Conservation (phyloP, 2,888 invertebrate genomes). For the Cerastis rubricosa region DNA sequence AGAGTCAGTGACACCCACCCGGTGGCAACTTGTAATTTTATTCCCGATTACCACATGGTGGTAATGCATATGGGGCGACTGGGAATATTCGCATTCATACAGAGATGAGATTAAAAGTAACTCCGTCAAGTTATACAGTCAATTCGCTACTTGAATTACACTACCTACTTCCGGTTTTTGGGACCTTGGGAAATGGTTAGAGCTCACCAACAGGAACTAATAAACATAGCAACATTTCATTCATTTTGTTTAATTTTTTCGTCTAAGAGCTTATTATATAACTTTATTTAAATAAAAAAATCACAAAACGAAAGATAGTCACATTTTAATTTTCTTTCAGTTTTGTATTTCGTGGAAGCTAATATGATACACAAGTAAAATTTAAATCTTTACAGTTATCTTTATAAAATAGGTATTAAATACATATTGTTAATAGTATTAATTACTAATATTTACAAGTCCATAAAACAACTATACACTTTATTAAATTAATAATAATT, state of each 20-base stretch:
- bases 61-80: no score
- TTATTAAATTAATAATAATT: slow-evolving; percentile 87
- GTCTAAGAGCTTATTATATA: slow-evolving; percentile 69
- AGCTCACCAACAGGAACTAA: slow-evolving; percentile 36
- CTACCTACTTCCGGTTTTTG: background rate
- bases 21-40: no score
- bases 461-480: slow-evolving; percentile 86
- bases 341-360: slow-evolving; percentile 86
- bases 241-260: slow-evolving; percentile 71
- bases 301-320: slow-evolving; percentile 76
- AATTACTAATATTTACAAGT: slow-evolving; percentile 88
- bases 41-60: no score
- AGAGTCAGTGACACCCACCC: no score
- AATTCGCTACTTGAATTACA: no score
- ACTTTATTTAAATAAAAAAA: slow-evolving; percentile 69
- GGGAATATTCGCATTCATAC: no score
- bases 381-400: slow-evolving; percentile 84
- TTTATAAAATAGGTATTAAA: slow-evolving; percentile 89
- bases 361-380: slow-evolving; percentile 87
- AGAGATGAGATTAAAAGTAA: no score
- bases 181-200: slow-evolving; percentile 1
- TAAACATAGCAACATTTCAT: slow-evolving; percentile 55
- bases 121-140: no score
- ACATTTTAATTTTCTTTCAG: slow-evolving; percentile 74
- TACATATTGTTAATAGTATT: slow-evolving; percentile 85